Evolutionary conservation across 2,797 vertebrate species (phyloP).

Genomic region (Lemur catta): DNA sequence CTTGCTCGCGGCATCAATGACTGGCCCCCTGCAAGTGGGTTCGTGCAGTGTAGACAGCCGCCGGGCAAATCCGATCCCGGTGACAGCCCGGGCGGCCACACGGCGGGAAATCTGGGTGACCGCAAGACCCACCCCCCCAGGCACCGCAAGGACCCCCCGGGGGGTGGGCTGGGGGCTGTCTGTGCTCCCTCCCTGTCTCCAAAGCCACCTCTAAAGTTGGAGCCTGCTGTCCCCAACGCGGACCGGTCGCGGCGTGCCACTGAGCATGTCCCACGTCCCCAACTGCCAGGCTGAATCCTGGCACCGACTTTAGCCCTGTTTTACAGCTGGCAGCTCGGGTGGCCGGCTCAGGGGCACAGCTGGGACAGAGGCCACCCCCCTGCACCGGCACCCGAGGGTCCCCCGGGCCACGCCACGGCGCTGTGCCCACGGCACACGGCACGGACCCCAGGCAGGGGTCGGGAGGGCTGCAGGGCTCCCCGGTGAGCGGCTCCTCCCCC

Average conservation of each 20-base stretch:
- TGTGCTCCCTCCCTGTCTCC: background rate
- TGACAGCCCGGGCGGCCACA: slow-evolving; percentile 68
- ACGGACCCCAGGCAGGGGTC: background rate
- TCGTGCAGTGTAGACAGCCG: slow-evolving; percentile 91
- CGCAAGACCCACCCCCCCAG: background rate
- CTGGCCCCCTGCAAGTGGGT: slow-evolving; percentile 90
- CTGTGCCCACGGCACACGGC: background rate
- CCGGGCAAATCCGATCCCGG: slow-evolving; percentile 91
- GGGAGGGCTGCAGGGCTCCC: background rate
- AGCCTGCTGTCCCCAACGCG: background rate
- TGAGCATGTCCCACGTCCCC: fast-evolving
- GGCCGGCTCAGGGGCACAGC: background rate
- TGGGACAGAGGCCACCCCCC: background rate
- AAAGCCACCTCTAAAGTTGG: background rate
- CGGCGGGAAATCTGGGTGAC: background rate
- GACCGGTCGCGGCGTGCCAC: fast-evolving
- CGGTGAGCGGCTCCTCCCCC: background rate
- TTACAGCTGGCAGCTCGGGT: background rate
- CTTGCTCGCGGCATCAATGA: slow-evolving; percentile 93
- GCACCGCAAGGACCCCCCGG: background rate
- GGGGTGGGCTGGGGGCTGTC: background rate
- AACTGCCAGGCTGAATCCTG: background rate
- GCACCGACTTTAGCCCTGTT: background rate
- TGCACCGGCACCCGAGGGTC: fast-evolving
- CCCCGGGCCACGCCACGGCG: background rate